A percentile compares a stretch with the other conserved stretches of the same genome.
These are phyloP conservation scores for Aleiodes testaceus DNA, from an alignment of 2,888 invertebrate species.

Conservation along the genomic window DNA sequence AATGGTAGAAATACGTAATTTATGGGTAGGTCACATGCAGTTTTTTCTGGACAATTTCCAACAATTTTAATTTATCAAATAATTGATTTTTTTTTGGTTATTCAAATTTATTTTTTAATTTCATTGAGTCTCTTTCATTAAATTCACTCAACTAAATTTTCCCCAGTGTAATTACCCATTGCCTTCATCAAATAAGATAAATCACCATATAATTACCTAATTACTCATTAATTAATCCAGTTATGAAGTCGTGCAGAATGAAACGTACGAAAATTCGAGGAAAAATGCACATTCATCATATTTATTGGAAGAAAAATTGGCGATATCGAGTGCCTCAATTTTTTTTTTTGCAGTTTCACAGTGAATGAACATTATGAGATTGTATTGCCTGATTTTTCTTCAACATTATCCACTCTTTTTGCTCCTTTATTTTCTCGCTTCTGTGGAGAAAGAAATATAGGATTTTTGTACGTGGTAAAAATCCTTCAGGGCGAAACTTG, in stretches of 20 bases:
- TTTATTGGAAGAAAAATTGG: not conserved
- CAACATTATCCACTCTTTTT: no score
- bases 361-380: slow-evolving; percentile 6
- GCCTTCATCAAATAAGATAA: not conserved
- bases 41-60: no score
- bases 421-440: no score
- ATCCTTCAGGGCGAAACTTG: not conserved
- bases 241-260: not conserved
- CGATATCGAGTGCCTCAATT: slow-evolving; percentile 1
- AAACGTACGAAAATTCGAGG: not conserved
- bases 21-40: no score
- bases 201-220: slow-evolving; percentile 6
- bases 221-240: not conserved
- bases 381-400: not conserved
- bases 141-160: not conserved
- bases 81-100: no score
- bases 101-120: no score
- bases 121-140: no score
- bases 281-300: not conserved
- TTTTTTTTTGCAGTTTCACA: not conserved
- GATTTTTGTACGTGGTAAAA: slow-evolving; percentile 9
- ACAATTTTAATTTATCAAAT: no score
- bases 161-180: not conserved
- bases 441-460: not conserved
- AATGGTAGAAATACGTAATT: no score